Percentiles rank a stretch among this genome's conserved stretches.
phyloP scores from a whole-genome alignment of 2,113 vertebrate genomes.

The Myiagra hebetior region DNA sequence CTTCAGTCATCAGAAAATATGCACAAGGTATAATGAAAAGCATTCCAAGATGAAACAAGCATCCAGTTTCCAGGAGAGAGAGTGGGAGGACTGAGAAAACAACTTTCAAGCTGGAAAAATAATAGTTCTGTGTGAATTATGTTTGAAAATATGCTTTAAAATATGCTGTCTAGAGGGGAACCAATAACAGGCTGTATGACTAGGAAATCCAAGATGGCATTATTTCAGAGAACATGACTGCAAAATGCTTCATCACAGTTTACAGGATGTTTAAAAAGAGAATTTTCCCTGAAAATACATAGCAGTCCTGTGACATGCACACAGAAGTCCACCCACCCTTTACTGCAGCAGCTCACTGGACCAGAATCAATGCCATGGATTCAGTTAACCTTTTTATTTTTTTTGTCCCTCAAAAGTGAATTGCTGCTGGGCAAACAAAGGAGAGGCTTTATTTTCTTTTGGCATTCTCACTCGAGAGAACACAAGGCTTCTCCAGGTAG shows the following conservation, averaged over 20 bases:
- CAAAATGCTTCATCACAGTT: background rate
- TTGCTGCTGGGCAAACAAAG: background rate
- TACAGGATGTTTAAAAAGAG: background rate
- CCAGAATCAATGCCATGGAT: background rate
- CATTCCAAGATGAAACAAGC: background rate
- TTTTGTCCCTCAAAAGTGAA: background rate
- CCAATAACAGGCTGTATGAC: background rate
- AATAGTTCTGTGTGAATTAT: background rate
- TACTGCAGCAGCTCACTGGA: background rate
- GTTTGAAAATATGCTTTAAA: background rate
- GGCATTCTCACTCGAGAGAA: background rate
- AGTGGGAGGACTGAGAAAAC: background rate
- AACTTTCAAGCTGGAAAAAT: background rate
- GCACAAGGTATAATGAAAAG: constrained; percentile 2
- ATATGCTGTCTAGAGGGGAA: background rate
- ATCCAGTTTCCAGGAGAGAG: background rate
- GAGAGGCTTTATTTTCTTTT: background rate
- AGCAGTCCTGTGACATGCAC: background rate
- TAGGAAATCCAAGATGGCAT: background rate
- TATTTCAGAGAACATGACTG: background rate
- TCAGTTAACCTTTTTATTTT: background rate
- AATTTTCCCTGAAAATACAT: background rate
- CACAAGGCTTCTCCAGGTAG: background rate
- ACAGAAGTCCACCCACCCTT: background rate
- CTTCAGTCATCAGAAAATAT: background rate